Evolutionary conservation across 2,888 invertebrate genomes (phyloP).

Genomic region (Melanargia galathea): DNA sequence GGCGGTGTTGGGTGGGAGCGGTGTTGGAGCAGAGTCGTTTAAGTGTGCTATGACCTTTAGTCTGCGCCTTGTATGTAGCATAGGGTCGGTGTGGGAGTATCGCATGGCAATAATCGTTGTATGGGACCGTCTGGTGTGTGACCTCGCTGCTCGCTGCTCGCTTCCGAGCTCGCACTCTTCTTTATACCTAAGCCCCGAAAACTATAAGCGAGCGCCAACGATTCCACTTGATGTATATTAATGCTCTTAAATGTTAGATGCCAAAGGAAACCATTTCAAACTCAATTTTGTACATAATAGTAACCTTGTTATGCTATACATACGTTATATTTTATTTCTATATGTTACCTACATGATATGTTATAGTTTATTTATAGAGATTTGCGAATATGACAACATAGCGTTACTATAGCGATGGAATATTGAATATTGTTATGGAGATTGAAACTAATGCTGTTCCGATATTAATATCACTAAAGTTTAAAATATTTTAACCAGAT

Average conservation of each 20-base stretch:
- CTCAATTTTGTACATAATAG: conserved; percentile 49
- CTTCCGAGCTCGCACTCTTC: too few species aligned
- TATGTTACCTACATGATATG: conserved; percentile 21
- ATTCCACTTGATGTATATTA: background rate
- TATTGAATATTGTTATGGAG: conserved; percentile 33
- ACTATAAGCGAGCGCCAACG: too few species aligned
- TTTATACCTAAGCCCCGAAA: too few species aligned
- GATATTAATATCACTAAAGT: conserved; percentile 47
- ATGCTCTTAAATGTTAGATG: conserved; percentile 56
- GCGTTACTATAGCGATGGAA: conserved; percentile 44
- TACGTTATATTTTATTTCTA: conserved; percentile 17
- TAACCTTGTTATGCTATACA: conserved; percentile 33
- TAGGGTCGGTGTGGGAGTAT: background rate
- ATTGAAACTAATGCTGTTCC: conserved; percentile 49
- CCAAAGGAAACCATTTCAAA: conserved; percentile 58
- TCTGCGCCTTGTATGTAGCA: too few species aligned
- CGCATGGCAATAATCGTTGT: conserved; percentile 11
- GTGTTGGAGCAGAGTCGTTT: too few species aligned
- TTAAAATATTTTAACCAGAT: conserved; percentile 61
- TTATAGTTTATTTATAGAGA: conserved; percentile 34
- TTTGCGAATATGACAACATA: conserved; percentile 31
- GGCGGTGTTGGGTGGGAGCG: too few species aligned
- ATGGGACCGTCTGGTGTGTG: background rate
- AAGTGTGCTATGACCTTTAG: too few species aligned
- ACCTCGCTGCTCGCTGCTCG: too few species aligned